Percentiles rank a stretch among this genome's conserved stretches.
These are phyloP conservation scores for Digitonthophagus gazella DNA, from an alignment of 2,888 invertebrate species.

Conservation along the genomic window DNA sequence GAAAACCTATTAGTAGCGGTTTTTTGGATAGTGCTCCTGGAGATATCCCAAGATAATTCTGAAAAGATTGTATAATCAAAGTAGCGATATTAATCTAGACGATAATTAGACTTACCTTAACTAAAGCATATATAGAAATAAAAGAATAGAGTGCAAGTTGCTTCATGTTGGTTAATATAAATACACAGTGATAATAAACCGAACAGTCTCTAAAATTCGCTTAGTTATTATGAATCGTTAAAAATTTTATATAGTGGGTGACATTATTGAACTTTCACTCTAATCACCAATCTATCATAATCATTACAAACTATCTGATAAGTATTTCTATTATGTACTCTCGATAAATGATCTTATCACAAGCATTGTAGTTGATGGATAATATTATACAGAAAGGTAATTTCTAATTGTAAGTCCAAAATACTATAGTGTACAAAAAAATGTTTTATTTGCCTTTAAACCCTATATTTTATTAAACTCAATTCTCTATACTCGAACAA, in stretches of 20 bases:
- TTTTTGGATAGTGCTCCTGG: neutral
- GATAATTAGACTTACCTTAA: conserved; percentile 1
- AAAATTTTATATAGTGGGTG: neutral
- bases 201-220: neutral
- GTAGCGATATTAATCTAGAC: too few relatives aligned
- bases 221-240: neutral
- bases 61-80: too few relatives aligned
- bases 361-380: too few relatives aligned
- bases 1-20: neutral
- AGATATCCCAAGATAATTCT: neutral
- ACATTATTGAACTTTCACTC: neutral
- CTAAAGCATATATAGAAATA: neutral
- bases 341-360: neutral
- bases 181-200: neutral
- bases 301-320: neutral
- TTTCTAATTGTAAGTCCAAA: too few relatives aligned
- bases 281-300: neutral
- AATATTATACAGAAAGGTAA: too few relatives aligned
- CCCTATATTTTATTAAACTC: too few relatives aligned
- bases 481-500: neutral
- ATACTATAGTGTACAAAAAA: too few relatives aligned
- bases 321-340: neutral
- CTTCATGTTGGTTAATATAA: neutral
- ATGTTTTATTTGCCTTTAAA: too few relatives aligned
- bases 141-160: neutral